phyloP scores from a whole-genome alignment of 2,888 invertebrate species.

The Megamerina dolium region DNA sequence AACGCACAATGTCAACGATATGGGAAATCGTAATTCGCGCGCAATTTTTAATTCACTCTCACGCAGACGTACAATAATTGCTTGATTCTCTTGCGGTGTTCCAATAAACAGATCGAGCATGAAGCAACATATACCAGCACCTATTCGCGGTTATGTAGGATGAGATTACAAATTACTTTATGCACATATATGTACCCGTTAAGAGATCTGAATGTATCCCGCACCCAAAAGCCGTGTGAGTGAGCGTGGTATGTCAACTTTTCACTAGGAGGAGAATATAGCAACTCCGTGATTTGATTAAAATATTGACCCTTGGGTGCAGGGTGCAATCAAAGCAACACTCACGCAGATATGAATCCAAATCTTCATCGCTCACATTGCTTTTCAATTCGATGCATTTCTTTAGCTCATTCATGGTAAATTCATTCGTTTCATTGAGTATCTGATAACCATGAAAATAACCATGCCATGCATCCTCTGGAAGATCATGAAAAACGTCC shows the following conservation, averaged over 20 bases:
- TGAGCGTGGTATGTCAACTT: too few relatives aligned
- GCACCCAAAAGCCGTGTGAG: too few relatives aligned
- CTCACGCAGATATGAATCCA: slow-evolving; percentile 28
- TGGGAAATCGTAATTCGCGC: slow-evolving; percentile 30
- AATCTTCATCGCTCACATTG: slow-evolving; percentile 12
- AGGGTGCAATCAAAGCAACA: too few relatives aligned
- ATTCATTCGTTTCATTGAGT: slow-evolving; percentile 19
- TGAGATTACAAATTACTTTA: too few relatives aligned
- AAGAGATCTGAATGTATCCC: too few relatives aligned
- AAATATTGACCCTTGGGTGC: too few relatives aligned
- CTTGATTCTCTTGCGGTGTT: slow-evolving; percentile 29
- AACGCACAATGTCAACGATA: slow-evolving; percentile 32
- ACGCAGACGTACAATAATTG: slow-evolving; percentile 30
- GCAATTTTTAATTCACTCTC: slow-evolving; percentile 32
- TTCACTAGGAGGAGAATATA: too few relatives aligned
- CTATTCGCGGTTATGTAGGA: too few relatives aligned
- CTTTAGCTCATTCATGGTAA: slow-evolving; percentile 24
- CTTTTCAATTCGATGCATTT: slow-evolving; percentile 31
- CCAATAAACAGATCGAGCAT: slow-evolving; percentile 35
- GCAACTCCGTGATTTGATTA: too few relatives aligned
- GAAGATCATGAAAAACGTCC: slow-evolving; percentile 2
- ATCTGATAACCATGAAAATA: slow-evolving; percentile 33
- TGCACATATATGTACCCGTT: too few relatives aligned
- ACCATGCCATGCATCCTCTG: slow-evolving; percentile 29
- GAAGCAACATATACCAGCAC: slow-evolving; percentile 34